Evolutionary conservation across 2,113 vertebrate species (phyloP), one percentile per base, ranked within the genome.

Genomic region (Thomomys bottae): DNA sequence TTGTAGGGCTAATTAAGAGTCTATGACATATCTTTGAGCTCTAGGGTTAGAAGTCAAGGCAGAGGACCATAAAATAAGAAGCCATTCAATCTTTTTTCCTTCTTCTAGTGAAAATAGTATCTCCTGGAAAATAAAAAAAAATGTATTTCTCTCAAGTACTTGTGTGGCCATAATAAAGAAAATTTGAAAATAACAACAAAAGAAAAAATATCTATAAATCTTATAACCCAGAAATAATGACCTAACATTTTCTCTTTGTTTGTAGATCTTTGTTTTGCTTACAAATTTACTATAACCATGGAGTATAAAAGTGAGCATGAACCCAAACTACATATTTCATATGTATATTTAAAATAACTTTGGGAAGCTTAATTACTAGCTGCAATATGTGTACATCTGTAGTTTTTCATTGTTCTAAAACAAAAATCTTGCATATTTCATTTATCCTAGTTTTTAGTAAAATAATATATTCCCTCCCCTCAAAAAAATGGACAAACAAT

Each of bases 61-160:
- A 75, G 75, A 84, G 90, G 30, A 34, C 21, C 32, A 1, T n/a
- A 75, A 42, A 32, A 36, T 23, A 78, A 90, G 64, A 71, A 91
- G 66, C 24, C 67, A 57, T 45, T 70, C 49, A 82, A 42, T 79
- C 20, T 45, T 54, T 75, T 30, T 86, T 76, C 49, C 66, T 64
- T 82, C 76, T 70, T 54, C 15, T 54, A 54, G n/a, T 84, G 79
- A 88, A 78, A 94, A 81, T n/a, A 91, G 49, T 67, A 77, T 82
- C 23, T 70, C 32, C 90, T 90, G 54, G 40, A 54, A 83, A 84
- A 42, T 71, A 45, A 87, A 75, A 83, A 87, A 75, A 83, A 40
- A 57, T 89, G 57, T 71, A 8, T 45, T 77, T 73, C 23, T 92
- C 59, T 80, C 63, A 34, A 34, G 68, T 84, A 28, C 54, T 54